A percentile compares a stretch with the other conserved stretches of the same genome.
phyloP scores from a whole-genome alignment of 2,888 invertebrate genomes.

The Melipona beecheii region DNA sequence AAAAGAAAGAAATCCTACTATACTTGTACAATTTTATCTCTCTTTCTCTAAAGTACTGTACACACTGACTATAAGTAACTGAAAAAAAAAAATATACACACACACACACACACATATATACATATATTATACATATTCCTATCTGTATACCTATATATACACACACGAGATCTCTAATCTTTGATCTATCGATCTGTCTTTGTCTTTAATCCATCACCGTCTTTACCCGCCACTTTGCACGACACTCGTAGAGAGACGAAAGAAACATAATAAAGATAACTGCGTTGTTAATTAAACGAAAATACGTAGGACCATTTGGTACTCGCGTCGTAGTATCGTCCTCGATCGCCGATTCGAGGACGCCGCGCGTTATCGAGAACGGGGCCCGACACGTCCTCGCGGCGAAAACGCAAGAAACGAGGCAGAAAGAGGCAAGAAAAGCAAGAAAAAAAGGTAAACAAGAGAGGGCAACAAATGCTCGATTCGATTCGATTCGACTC shows the following conservation, averaged over 20 bases:
- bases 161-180: slow-evolving; percentile 41
- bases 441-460: background rate
- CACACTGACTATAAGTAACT: slow-evolving; percentile 3
- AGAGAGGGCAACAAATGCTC: background rate
- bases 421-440: background rate
- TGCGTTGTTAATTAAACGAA: slow-evolving; percentile 1
- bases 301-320: slow-evolving; percentile 22
- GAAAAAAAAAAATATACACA: background rate
- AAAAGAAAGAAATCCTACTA: background rate
- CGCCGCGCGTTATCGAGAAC: slow-evolving; percentile 2
- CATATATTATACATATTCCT: slow-evolving; percentile 13
- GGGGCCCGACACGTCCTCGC: background rate
- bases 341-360: background rate
- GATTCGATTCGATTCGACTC: background rate
- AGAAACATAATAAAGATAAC: background rate
- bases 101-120: too few relatives aligned
- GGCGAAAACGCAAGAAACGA: background rate
- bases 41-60: slow-evolving; percentile 46
- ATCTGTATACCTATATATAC: slow-evolving; percentile 16
- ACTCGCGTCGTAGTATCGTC: background rate
- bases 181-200: slow-evolving; percentile 47
- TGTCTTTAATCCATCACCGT: slow-evolving; percentile 24
- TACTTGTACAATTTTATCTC: slow-evolving; percentile 37
- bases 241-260: slow-evolving; percentile 13
- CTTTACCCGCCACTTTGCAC: slow-evolving; percentile 5